Base-by-base conservation (phyloP, 2,113 vertebrate species). In the Eonycteris spelaea region DNA sequence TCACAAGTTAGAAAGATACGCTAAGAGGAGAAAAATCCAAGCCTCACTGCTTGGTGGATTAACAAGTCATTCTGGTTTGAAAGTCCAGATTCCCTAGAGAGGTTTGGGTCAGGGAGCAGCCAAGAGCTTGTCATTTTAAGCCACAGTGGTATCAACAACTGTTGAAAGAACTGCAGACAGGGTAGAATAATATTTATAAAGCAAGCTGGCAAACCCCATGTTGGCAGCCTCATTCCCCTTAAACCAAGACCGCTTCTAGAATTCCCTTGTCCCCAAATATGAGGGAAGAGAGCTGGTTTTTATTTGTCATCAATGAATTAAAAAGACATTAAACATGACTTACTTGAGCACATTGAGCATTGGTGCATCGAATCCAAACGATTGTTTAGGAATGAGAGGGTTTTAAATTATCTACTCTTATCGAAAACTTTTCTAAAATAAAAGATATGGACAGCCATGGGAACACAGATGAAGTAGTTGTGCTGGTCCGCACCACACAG, bases 161-260 rank as follows among this genome's bases (percentile, higher is more conserved):
- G n/a, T 88, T 35, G 59, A 82, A 80, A 91, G 77, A 94, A 67
- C 22, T 45, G 5, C 28, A 59, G 75, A 57, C 15, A 57, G 71
- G 48, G 45, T 38, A 90, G 75, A 84, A 91, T 82, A 95, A 96
- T 94, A 94, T 96, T 92, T 96, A 95, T 19, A 85, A 94, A 94
- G 73, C 80, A 63, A 88, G 65, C 59, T 74, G 28, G 71, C 40
- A 87, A 86, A 85, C 24, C 35, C 65, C 26, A 15, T 2, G 40
- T 45, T 51, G 48, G 71, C 26, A 59, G 2, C 67, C 43, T 95
- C 43, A 38, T 75, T 57, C 28, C 33, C 80, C 51, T 26, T 33
- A 77, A 75, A 55, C 74, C 63, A 21, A 26, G 21, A 48, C 19
- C 13, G 3, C 43, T 67, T 84, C 38, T 55, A 90, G 63, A 84